Evolutionary conservation across 2,113 vertebrate genomes (phyloP), one percentile per base, ranked within the genome.

Genomic region (Hippocampus barbouri): DNA sequence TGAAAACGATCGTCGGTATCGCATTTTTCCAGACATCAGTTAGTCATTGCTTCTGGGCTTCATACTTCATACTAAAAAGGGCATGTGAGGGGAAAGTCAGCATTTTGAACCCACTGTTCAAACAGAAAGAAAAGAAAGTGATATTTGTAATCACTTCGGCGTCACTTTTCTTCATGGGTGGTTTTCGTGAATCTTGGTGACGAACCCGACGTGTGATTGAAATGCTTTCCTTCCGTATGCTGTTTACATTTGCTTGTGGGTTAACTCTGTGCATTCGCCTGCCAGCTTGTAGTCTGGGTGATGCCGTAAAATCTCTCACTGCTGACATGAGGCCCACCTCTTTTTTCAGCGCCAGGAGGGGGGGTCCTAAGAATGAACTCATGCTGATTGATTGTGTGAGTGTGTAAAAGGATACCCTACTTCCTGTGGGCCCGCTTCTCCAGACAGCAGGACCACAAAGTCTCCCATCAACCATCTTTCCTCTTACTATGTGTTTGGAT

Each of bases 381-480:
- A 90, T 85, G 85, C 88, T 90, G 90, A 91, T 89, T 90, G 88
- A 90, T 88, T 92, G 81, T 90, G 84, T 75, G 83, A 86, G 75
- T 79, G 86, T 89, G 89, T 91, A 92, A 92, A 89, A 86, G 75
- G 90, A 92, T 88, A 89, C 88, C 81, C 72, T 81, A 87, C 85
- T 91, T 92, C 88, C 91, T 92, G 87, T 81, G 74, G 74, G 86
- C 85, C 72, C 74, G 72, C 72, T 81, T 81, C 84, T 86, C 82
- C 79, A 89, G 79, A 85, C 88, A 79, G 87, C 81, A 82, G 68
- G 68, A 87, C 77, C 78, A 83, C 81, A 77, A 85, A 89, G 27
- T 79, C 82, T 78, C 74, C 74, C 85, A 81, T 86, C 83, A 79
- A 80, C 75, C 81, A 38, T 73, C 77, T 49, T 23, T 64, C 71